These are phyloP conservation scores for Magallana gigas DNA, from an alignment of 1,140 invertebrate genomes.

Conservation along the genomic window DNA sequence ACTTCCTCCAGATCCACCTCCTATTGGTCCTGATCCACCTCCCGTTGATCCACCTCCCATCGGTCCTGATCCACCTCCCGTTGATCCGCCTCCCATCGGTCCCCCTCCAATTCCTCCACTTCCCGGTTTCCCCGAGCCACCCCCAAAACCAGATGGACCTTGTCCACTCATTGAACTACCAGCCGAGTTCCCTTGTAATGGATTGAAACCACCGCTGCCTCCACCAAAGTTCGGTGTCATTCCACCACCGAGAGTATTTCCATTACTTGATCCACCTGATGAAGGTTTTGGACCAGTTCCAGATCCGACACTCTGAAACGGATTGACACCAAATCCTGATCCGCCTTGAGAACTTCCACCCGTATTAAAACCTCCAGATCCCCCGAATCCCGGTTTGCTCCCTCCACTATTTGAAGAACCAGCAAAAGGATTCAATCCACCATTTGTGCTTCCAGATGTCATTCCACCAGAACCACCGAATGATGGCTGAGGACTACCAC, in stretches of 20 bases:
- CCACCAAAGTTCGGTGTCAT: conserved; percentile 4
- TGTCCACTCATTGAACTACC: conserved; percentile 27
- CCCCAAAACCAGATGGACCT: background rate
- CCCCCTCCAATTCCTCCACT: background rate
- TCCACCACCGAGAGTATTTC: background rate
- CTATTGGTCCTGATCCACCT: conserved; percentile 15
- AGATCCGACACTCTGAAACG: background rate
- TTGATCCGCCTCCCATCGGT: background rate
- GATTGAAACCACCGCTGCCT: background rate
- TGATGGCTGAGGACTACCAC: background rate
- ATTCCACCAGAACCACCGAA: background rate
- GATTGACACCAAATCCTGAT: too few species aligned
- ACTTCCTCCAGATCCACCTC: conserved; percentile 6
- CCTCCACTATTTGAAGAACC: background rate
- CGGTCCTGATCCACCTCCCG: conserved; percentile 1
- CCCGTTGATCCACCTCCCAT: background rate
- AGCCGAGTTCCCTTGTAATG: background rate
- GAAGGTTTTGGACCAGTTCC: conserved; percentile 14
- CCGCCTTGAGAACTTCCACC: background rate
- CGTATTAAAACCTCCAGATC: background rate
- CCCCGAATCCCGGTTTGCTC: background rate
- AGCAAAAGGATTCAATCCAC: background rate
- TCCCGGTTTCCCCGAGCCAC: background rate
- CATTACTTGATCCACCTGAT: background rate
- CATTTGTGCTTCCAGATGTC: background rate